Evolutionary conservation across 1,140 invertebrate genomes (phyloP), one percentile per base, ranked within the genome.

Genomic region (Solenopsis fugax): DNA sequence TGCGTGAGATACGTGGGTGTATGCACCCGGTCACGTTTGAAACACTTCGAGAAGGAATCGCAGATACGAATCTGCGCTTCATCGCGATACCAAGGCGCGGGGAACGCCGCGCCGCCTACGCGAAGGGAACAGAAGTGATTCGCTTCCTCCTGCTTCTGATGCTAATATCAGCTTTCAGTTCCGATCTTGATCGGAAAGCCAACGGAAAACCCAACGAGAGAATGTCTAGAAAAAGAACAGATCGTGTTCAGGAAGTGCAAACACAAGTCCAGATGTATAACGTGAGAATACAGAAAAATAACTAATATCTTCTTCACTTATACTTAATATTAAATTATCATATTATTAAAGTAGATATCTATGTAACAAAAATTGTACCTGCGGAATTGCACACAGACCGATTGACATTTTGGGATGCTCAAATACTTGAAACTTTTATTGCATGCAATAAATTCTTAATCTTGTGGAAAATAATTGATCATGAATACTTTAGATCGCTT

Each of bases 21-120:
- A 16, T 60, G 58, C 73, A 75, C 80, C 72, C 88, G 76, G 85
- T 89, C 78, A 89, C 88, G 88, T 90, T 87, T 72, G 54, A 87
- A 86, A 87, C 85, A 29, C 56, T 82, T 64, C 75, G 75, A 85
- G 87, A 78, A 60, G 52, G 52, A 67, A 88, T 89, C 88, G 81
- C 21, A 62, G 82, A 88, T 89, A 85, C 62, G 76, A 82, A 89
- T 89, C 88, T 89, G 41, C 60, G 21, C 60, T 21, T 13, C 50
- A 24, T 29, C 18, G 64, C 65, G 69, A 65, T 72, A 48, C 29
- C 29, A 21, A 62, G 50, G 48, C 54, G 67, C 69, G 67, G 41
- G 62, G 50, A 65, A 56, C 62, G 80, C 41, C 18, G 41, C 7
- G 80, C 41, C 18, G 41, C 7, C 58, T 72, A 69, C 64, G 69